phyloP scores from a whole-genome alignment of 2,797 vertebrate genomes.

The Clarias pachynema region DNA sequence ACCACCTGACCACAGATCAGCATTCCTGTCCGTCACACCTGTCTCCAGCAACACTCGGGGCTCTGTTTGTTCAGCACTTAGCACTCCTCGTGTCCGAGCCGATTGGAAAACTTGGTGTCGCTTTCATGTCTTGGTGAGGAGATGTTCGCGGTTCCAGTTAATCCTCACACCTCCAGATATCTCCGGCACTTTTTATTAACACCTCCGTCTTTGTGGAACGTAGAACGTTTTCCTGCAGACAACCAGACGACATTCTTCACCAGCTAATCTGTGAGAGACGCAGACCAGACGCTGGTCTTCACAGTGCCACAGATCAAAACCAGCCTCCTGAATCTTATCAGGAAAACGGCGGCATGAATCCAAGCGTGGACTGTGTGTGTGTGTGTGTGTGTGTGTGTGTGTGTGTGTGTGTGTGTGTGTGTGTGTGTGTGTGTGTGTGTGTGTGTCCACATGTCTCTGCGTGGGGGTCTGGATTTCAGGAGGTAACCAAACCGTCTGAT shows the following conservation, averaged over 20 bases:
- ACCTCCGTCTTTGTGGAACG: slow-evolving; percentile 31
- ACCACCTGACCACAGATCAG: slow-evolving; percentile 50
- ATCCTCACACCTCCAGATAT: slow-evolving; percentile 65
- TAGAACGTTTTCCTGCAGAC: slow-evolving; percentile 29
- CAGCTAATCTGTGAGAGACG: slow-evolving; percentile 47
- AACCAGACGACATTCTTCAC: slow-evolving; percentile 43
- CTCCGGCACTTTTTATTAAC: slow-evolving; percentile 40
- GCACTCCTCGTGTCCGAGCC: slow-evolving; percentile 10
- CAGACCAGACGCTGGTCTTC: slow-evolving; percentile 41
- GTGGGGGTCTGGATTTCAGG: slow-evolving; percentile 30
- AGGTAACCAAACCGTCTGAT: slow-evolving; percentile 19
- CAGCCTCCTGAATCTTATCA: slow-evolving; percentile 52
- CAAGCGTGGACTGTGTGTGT: slow-evolving; percentile 36
- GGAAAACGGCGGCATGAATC: slow-evolving; percentile 29
- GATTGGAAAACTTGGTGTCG: slow-evolving; percentile 51
- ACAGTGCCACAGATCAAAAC: slow-evolving; percentile 52
- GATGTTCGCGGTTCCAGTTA: slow-evolving; percentile 55
- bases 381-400: slow-evolving; percentile 1
- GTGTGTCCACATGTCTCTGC: slow-evolving; percentile 6
- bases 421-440: not conserved
- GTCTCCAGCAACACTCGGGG: slow-evolving; percentile 72
- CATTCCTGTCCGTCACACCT: slow-evolving; percentile 71
- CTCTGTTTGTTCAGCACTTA: slow-evolving; percentile 35
- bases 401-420: not conserved
- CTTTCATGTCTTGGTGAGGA: slow-evolving; percentile 42